A percentile compares a stretch with the other conserved stretches of the same genome.
Evolutionary conservation across 2,113 vertebrate genomes (phyloP).

Genomic region (Cheirogaleus medius): DNA sequence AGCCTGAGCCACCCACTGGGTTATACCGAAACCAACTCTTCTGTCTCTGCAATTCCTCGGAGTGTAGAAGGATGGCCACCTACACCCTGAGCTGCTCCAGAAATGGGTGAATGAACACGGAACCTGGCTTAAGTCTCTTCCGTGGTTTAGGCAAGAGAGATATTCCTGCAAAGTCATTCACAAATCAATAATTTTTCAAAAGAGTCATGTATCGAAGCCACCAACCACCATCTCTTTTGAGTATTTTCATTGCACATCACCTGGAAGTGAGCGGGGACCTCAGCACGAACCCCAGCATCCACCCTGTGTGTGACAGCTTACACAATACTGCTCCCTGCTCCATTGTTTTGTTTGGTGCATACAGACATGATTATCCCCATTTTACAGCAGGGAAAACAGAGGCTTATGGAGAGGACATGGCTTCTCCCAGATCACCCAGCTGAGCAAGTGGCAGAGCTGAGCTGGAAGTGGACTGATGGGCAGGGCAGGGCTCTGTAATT

Average conservation of each 20-base stretch:
- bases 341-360: neutral
- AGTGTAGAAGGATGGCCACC: neutral
- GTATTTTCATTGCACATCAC: neutral
- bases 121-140: neutral
- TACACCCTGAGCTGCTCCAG: neutral
- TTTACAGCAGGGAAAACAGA: conserved; percentile 7
- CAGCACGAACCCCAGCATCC: neutral
- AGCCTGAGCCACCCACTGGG: neutral
- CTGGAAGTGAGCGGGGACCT: neutral
- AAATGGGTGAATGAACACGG: neutral
- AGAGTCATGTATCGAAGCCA: neutral
- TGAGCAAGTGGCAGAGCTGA: neutral
- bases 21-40: neutral
- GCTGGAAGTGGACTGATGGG: neutral
- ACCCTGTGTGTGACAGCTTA: neutral
- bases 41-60: neutral
- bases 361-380: neutral
- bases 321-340: too few relatives aligned
- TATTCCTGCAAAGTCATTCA: neutral
- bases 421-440: neutral
- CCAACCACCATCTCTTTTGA: neutral
- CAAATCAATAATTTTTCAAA: neutral
- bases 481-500: neutral
- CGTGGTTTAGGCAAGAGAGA: neutral
- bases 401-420: neutral